phyloP scores from a whole-genome alignment of 2,113 vertebrate genomes.

The Larimichthys crocea region DNA sequence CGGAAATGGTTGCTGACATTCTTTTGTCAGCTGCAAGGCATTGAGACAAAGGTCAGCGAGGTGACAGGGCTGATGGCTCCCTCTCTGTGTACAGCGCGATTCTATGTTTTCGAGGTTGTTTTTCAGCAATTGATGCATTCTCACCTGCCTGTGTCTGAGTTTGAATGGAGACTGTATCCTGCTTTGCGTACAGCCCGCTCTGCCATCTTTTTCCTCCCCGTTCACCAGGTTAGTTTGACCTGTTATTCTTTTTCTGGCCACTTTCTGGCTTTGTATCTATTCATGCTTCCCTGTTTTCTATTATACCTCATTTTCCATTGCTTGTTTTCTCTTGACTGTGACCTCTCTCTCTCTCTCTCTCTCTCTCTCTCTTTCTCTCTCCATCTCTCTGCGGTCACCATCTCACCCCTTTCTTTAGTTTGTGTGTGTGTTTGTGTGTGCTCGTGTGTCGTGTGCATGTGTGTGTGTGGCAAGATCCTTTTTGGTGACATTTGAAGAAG shows the following conservation, averaged over 20 bases:
- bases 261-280: not conserved
- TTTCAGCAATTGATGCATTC: not conserved
- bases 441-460: slow-evolving; percentile 18
- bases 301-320: not conserved
- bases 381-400: slow-evolving; percentile 1
- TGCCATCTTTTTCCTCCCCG: not conserved
- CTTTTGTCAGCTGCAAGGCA: not conserved
- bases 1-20: not conserved
- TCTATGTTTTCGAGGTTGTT: slow-evolving; percentile 2
- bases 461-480: slow-evolving; percentile 18
- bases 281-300: not conserved
- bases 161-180: slow-evolving; percentile 12
- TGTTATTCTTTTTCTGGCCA: not conserved
- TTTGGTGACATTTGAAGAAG: slow-evolving; percentile 67
- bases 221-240: slow-evolving; percentile 15
- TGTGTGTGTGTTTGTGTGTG: slow-evolving; percentile 18
- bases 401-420: not conserved
- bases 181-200: not conserved
- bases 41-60: slow-evolving; percentile 7
- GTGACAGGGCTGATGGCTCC: slow-evolving; percentile 14
- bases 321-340: not conserved
- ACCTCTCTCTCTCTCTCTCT: slow-evolving; percentile 19
- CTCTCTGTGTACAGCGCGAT: not conserved
- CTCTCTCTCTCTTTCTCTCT: slow-evolving; percentile 9
- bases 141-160: not conserved